phyloP scores from a whole-genome alignment of 2,113 vertebrate species.

The Canis aureus region DNA sequence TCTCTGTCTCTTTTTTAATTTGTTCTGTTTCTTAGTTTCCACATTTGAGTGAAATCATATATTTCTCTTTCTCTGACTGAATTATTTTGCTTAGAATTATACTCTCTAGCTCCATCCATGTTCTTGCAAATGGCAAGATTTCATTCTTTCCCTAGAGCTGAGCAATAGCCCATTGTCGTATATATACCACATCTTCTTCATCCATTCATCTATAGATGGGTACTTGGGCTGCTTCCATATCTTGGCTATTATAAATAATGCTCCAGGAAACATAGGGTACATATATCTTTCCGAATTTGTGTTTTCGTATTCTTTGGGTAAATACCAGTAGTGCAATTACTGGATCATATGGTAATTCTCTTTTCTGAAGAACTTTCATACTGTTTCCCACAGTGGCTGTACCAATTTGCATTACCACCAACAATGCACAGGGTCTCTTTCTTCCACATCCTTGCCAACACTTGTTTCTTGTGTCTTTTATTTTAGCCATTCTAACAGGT shows the following conservation, averaged over 20 bases:
- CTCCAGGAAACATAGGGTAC: neutral
- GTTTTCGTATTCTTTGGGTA: neutral
- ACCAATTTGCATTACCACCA: neutral
- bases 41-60: neutral
- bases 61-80: neutral
- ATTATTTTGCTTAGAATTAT: neutral
- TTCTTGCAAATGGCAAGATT: neutral
- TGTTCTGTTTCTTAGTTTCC: neutral
- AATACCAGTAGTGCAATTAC: neutral
- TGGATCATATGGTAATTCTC: neutral
- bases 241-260: neutral
- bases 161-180: neutral
- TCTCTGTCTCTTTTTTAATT: neutral
- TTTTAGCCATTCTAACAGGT: neutral
- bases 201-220: neutral
- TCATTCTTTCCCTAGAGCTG: neutral
- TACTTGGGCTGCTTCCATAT: neutral
- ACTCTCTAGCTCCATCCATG: neutral
- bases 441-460: neutral
- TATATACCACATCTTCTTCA: neutral
- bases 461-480: neutral
- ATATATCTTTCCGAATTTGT: neutral
- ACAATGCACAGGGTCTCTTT: neutral
- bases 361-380: neutral
- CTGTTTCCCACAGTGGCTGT: neutral